These are phyloP conservation scores for Dryobota labecula DNA, from an alignment of 2,888 invertebrate genomes.

Conservation along the genomic window DNA sequence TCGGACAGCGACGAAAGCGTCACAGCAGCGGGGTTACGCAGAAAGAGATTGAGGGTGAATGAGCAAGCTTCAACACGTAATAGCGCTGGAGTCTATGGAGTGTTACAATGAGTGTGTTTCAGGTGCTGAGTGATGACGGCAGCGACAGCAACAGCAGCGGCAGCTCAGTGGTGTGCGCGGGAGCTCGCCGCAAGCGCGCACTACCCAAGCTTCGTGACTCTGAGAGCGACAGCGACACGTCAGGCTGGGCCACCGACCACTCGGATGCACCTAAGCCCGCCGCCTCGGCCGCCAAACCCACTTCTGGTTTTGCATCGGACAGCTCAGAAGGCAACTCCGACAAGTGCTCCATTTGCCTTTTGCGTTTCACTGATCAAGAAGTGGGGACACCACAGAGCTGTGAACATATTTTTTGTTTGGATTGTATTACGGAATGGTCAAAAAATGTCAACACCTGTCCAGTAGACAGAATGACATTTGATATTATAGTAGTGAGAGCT, in stretches of 20 bases:
- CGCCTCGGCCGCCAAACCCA: slow-evolving; percentile 60
- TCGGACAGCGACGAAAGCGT: slow-evolving; percentile 88
- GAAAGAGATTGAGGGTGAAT: slow-evolving; percentile 87
- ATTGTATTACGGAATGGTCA: slow-evolving; percentile 98
- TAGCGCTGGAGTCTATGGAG: slow-evolving; percentile 13
- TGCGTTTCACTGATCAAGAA: slow-evolving; percentile 94
- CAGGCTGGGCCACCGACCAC: slow-evolving; percentile 77
- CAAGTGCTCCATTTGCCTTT: slow-evolving; percentile 97
- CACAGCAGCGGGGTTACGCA: slow-evolving; percentile 80
- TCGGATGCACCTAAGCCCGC: slow-evolving; percentile 63
- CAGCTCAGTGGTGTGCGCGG: slow-evolving; percentile 77
- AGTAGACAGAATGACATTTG: slow-evolving; percentile 96
- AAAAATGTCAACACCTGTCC: slow-evolving; percentile 98
- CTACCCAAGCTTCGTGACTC: slow-evolving; percentile 82
- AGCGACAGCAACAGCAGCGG: slow-evolving; percentile 86
- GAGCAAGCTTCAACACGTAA: slow-evolving; percentile 41
- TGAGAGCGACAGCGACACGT: slow-evolving; percentile 81
- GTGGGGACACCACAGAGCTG: slow-evolving; percentile 96
- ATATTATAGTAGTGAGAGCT: slow-evolving; percentile 93
- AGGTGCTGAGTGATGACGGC: slow-evolving; percentile 90
- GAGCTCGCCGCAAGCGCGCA: slow-evolving; percentile 77
- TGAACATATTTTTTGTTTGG: slow-evolving; percentile 97
- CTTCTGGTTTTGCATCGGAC: slow-evolving; percentile 88
- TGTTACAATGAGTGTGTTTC: slow-evolving; percentile 64
- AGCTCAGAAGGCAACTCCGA: slow-evolving; percentile 94